A percentile compares a stretch with the other conserved stretches of the same genome.
Conservation (phyloP, 2,888 invertebrate genomes). For the Pristionchus maxplancki region DNA sequence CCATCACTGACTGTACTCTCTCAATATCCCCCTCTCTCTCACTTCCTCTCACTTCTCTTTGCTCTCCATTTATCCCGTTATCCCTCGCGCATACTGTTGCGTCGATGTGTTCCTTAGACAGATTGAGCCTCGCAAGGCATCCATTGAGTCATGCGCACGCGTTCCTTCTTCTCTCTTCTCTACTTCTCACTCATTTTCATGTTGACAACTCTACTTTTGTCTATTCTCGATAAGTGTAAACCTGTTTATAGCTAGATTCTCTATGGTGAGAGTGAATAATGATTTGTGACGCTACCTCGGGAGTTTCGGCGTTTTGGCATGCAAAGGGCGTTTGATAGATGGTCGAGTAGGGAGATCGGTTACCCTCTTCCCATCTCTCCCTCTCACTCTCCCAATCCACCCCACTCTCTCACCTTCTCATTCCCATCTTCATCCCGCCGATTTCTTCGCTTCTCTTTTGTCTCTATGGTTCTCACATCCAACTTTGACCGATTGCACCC, state of each 20-base stretch:
- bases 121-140: neutral
- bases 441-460: neutral
- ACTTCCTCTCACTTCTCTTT: neutral
- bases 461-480: conserved; percentile 44
- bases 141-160: neutral
- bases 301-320: conserved; percentile 15
- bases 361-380: neutral
- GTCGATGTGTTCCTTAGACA: neutral
- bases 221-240: conserved; percentile 9
- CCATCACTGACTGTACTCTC: conserved; percentile 6
- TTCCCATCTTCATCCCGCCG: neutral
- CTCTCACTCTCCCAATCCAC: neutral
- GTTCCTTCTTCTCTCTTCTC: conserved; percentile 6
- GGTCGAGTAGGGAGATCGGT: conserved; percentile 11
- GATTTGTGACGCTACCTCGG: conserved; percentile 15
- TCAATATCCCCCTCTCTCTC: conserved; percentile 33
- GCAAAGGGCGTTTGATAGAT: conserved; percentile 30
- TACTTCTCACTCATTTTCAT: neutral
- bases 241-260: neutral
- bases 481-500: conserved; percentile 37
- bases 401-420: neutral
- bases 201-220: neutral
- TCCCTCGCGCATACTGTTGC: conserved; percentile 7
- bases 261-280: neutral
- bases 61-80: neutral